A percentile compares a stretch with the other conserved stretches of the same genome.
These are phyloP conservation scores for Seriola rivoliana DNA, from an alignment of 2,113 vertebrate species.

Conservation along the genomic window DNA sequence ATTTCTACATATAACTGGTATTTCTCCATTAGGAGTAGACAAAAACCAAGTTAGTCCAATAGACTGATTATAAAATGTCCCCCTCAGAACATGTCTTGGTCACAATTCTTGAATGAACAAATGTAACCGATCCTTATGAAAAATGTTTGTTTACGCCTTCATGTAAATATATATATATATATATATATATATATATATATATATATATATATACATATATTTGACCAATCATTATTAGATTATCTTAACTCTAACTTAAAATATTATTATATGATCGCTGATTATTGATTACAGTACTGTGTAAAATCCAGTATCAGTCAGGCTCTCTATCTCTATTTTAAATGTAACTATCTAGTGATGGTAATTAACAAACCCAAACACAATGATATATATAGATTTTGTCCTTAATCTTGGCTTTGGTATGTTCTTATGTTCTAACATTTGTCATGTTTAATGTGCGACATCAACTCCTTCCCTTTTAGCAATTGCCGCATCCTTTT, in stretches of 20 bases:
- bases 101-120: background rate
- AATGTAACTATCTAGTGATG: too few relatives aligned
- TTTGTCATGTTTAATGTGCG: background rate
- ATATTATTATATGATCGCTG: background rate
- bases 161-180: background rate
- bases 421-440: background rate
- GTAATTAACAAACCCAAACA: background rate
- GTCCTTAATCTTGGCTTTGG: too few relatives aligned
- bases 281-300: background rate
- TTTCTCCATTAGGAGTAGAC: background rate
- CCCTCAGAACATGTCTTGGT: background rate
- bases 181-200: background rate
- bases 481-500: background rate
- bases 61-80: background rate
- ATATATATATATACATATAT: too few relatives aligned
- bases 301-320: background rate
- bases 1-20: background rate
- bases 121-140: background rate
- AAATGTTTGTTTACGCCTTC: background rate
- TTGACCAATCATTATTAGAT: background rate
- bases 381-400: background rate
- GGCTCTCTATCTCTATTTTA: background rate
- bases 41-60: background rate
- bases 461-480: background rate
- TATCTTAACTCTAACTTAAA: background rate